Base-by-base conservation (phyloP, 1,140 invertebrate genomes). In the Drosophila saltans region DNA sequence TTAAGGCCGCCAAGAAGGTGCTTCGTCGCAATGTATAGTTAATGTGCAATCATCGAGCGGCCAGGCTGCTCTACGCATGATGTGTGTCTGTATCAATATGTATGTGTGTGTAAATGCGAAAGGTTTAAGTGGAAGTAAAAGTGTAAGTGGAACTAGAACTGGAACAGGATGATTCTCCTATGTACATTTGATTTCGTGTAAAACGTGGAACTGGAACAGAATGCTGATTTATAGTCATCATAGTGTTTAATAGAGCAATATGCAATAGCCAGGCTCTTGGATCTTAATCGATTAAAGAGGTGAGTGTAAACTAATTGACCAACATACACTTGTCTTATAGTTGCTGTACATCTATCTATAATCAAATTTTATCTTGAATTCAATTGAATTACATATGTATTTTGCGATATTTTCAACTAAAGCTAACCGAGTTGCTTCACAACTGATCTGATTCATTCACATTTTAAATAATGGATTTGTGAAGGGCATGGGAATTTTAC, bases 1-100 rank as follows among this genome's bases (percentile, higher is more conserved):
- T 99, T 70, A 95, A 96, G 91, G 98, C 97, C 26, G 98, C 98
- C 72, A 91, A 92, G 77, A 91, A 92, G 57, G 92, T 92, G 30
- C 73, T 92, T 11, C 80, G 91, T 7, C 84, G 91, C 61, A 91
- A 91, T 59, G 85, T 91, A 90, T 91, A 91, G 83, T 91, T 88
- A 86, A 81, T 86, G 76, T 82, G 72, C 66, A 83, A 80, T 78
- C 85, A 86, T 81, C 81, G 81, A 45, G 75, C 78, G 69, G 84
- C 80, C 48, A 80, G 75, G 75, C 61, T 89, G 74, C 80, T 89
- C 57, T 89, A 78, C 62, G 80, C 80, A 74, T 89, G 83, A 88
- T 83, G 69, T 78, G 69, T 61, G 45, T 10, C 36, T 16, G 57
- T 39, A 56, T 43, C 36, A 30, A 57, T 16, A 48, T 76, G 28